These are phyloP conservation scores for Ephialtes manifestator DNA, from an alignment of 2,888 invertebrate species.

Conservation along the genomic window DNA sequence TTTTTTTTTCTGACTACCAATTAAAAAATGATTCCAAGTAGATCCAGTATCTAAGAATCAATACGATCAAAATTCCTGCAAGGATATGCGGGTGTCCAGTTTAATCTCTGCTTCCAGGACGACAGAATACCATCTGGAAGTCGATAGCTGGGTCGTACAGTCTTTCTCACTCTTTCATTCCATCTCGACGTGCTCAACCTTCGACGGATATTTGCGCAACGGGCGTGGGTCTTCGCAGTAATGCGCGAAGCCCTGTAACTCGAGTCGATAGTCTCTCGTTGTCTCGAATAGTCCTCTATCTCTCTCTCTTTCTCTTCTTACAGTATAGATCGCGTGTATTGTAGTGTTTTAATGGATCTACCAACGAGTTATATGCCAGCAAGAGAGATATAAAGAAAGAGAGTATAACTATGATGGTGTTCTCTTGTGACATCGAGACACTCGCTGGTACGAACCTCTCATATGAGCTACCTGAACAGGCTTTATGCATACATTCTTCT, in stretches of 20 bases:
- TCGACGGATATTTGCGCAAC: constrained; percentile 39
- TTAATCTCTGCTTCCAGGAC: neutral
- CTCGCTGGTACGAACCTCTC: constrained; percentile 59
- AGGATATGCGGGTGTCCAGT: neutral
- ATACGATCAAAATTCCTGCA: neutral
- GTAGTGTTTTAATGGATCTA: constrained; percentile 19
- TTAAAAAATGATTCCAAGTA: too few species aligned
- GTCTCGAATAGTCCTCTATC: neutral
- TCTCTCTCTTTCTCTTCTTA: neutral
- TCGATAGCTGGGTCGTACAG: neutral
- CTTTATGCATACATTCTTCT: neutral
- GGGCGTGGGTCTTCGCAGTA: constrained; percentile 20
- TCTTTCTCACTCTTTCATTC: neutral
- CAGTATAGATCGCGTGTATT: neutral
- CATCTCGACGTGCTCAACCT: constrained; percentile 19
- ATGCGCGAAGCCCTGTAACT: constrained; percentile 23
- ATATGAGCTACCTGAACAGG: constrained; percentile 70
- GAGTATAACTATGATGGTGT: constrained; percentile 16
- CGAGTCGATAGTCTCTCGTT: constrained; percentile 10
- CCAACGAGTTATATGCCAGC: neutral
- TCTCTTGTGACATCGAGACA: constrained; percentile 72
- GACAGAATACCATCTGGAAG: constrained; percentile 4
- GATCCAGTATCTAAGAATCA: too few species aligned
- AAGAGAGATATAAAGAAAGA: neutral
- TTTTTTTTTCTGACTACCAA: too few species aligned